A percentile compares a stretch with the other conserved stretches of the same genome.
phyloP scores from a whole-genome alignment of 23 tunicate species.

The Trididemnum nubilum region DNA sequence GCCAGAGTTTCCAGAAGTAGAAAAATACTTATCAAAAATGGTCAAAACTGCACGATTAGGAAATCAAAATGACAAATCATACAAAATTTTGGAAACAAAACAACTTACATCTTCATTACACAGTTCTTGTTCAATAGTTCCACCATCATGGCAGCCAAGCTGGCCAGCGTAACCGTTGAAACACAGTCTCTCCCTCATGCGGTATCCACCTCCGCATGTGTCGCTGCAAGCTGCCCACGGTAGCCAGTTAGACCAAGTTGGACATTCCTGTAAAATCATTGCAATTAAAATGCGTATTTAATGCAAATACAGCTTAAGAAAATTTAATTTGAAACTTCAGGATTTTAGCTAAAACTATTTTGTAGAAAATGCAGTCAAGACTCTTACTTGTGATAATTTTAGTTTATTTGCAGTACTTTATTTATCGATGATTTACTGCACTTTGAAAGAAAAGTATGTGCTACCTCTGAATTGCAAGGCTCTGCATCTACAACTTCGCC shows the following conservation, averaged over 20 bases:
- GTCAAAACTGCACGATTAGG: too few relatives aligned
- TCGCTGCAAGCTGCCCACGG: slow-evolving; percentile 63
- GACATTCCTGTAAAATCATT: slow-evolving; percentile 48
- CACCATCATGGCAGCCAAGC: slow-evolving; percentile 20
- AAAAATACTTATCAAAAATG: too few relatives aligned
- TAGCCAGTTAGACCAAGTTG: slow-evolving; percentile 72
- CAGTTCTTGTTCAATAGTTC: neutral
- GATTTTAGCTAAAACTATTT: neutral
- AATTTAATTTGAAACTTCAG: neutral
- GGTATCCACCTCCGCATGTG: slow-evolving; percentile 63
- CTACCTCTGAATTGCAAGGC: slow-evolving; percentile 42
- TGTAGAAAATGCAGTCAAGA: neutral
- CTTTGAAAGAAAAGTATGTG: too few relatives aligned
- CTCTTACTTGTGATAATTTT: too few relatives aligned
- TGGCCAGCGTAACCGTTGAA: slow-evolving; percentile 36
- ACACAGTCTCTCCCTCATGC: slow-evolving; percentile 44
- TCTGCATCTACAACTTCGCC: slow-evolving; percentile 35
- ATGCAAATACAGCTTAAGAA: neutral
- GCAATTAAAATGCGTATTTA: too few relatives aligned
- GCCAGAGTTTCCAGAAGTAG: too few relatives aligned
- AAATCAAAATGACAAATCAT: too few relatives aligned
- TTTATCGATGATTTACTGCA: too few relatives aligned
- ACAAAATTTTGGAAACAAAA: too few relatives aligned
- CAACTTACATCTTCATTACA: slow-evolving; percentile 47
- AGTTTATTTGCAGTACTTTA: too few relatives aligned